Evolutionary conservation across 2,113 vertebrate species (phyloP), one percentile per base, ranked within the genome.

Genomic region (Toxostoma redivivum): DNA sequence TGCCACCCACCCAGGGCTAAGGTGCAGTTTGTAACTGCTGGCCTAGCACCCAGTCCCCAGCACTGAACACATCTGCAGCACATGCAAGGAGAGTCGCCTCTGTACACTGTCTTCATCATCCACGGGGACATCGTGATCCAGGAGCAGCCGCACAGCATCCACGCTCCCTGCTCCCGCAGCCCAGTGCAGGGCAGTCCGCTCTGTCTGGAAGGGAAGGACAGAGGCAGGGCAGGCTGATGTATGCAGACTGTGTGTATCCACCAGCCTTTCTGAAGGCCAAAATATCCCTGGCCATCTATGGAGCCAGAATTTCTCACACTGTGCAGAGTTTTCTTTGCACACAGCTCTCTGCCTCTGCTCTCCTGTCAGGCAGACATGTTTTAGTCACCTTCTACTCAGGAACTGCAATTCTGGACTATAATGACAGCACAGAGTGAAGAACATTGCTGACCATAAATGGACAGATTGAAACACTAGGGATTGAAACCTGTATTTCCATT

Each of bases 181-280:
- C 99, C 99, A 99, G 97, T 99, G 99, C 94, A 99, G 96, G 13
- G 99, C 98, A 80, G 97, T 98, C 73, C 99, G 97, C 31, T 98
- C 98, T 54, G 93, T 66, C 99, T 99, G 98, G 37, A 92, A 37
- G 51, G 81, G 65, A 77, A 91, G 47, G 73, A 45, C 81, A 71
- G 28, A 72, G 37, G 45, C 58, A 72, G 20, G 35, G 27, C 66
- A 69, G 27, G 57, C 27, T 40, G 31, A 66, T 50, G 71, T 4
- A 23, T 11, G 30, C 37, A 31, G 3, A 5, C 14, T 2, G 1
- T 30, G 47, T 16, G 16, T 5, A 54, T 54, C 51, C 42, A 51
- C 15, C 30, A 61, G 53, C 28, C 42, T 7, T 61, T 45, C 45
- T 50, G 42, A 67, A 91, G 45, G 25, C 28, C 10, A 57, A 65